These are phyloP conservation scores for Numenius phaeopus DNA, from an alignment of 2,797 vertebrate species.

Conservation along the genomic window DNA sequence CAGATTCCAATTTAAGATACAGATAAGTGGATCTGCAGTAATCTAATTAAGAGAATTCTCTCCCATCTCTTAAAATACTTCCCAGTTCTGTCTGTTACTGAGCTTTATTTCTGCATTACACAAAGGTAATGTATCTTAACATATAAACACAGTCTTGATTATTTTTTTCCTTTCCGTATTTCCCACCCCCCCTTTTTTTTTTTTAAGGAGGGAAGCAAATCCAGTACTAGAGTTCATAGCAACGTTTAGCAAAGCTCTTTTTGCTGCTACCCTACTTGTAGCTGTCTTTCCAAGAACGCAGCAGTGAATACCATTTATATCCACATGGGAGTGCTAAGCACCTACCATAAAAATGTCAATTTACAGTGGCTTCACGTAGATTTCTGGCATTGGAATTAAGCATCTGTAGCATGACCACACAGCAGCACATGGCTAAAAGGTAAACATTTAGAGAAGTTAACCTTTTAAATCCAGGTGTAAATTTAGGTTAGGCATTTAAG, in stretches of 20 bases:
- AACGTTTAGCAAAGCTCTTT: not conserved
- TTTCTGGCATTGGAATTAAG: not conserved
- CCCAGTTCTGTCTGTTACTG: not conserved
- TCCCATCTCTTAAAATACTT: not conserved
- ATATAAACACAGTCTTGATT: not conserved
- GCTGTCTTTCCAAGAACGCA: not conserved
- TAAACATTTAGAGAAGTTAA: not conserved
- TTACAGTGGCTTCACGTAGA: not conserved
- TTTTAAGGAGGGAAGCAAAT: not conserved
- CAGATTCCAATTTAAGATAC: not conserved
- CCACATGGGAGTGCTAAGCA: slow-evolving; percentile 49
- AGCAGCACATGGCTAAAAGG: not conserved
- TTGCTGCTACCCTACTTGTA: not conserved
- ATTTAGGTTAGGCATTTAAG: not conserved
- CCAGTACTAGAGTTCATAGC: not conserved
- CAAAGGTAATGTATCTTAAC: not conserved
- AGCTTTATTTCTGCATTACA: not conserved
- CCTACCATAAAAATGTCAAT: not conserved
- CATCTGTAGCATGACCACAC: not conserved
- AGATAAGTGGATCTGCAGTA: not conserved
- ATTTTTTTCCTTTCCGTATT: too few species aligned
- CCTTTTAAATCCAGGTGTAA: not conserved
- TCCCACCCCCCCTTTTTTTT: accelerated
- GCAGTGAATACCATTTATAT: not conserved
- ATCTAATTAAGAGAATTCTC: not conserved